Base-by-base conservation (phyloP, 2,888 invertebrate genomes). In the Brenthis hecate region DNA sequence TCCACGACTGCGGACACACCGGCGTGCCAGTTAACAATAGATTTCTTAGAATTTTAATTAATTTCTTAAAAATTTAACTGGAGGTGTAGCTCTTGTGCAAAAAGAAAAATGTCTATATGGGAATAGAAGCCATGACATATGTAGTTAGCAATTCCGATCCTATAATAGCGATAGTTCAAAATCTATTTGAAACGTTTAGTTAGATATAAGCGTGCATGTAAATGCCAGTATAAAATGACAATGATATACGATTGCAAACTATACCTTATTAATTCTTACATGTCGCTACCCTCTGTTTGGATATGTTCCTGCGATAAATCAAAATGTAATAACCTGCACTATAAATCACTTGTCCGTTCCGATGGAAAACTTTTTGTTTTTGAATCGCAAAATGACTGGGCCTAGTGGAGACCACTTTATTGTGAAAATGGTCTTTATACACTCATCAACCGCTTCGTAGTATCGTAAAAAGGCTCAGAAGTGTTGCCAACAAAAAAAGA, bases 251-350 rank as follows among this genome's bases (percentile, higher is more conserved):
- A 53, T 23, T 63, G 43, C 56, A 67, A 62, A 68, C 56, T 60
- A 64, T 61, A 68, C 69, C 72, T 67, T 72, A 72, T 70, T 72
- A 67, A 69, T 68, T 68, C 65, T 58, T 69, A 70, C 56, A 72
- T 65, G 70, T 70, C 70, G 55, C 70, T 48, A 65, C 56, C 69
- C 62, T 67, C 72, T 69, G 69, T 66, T 65, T 61, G 64, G 57
- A 64, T 68, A 65, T 69, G 71, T 56, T 65, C 68, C 70, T 56
- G 70, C 73, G 61, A 75, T 78, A 77, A 77, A 78, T 77, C 76
- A 77, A 70, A 75, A 72, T 75, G 77, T 77, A 79, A 79, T 79
- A 79, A 79, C 76, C 75, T 73, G 68, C 56, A 67, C 74, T 69
- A 77, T 79, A 79, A 79, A 79, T 79, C 78, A 77, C 56, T 43